Evolutionary conservation across 2,888 invertebrate genomes (phyloP).

Genomic region (Epirrhoe alternata): DNA sequence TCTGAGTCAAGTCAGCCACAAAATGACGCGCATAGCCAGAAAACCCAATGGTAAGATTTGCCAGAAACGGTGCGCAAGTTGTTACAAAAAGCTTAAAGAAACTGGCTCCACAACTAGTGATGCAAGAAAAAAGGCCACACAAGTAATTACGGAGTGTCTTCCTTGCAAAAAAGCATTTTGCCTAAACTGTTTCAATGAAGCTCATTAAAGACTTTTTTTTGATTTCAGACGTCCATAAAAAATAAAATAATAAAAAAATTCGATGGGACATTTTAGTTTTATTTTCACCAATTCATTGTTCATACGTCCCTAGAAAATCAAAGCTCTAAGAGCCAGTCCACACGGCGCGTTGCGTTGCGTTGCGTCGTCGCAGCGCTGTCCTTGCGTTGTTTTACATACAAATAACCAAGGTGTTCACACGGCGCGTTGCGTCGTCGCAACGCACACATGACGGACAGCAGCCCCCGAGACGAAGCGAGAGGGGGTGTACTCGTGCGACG

Average conservation of each 20-base stretch:
- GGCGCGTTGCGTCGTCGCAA: conserved; percentile 35
- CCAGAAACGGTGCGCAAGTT: conserved; percentile 39
- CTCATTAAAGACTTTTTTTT: conserved; percentile 37
- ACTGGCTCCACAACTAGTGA: conserved; percentile 1
- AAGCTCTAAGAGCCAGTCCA: conserved; percentile 14
- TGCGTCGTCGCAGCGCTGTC: conserved; percentile 23
- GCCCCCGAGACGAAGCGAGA: conserved; percentile 36
- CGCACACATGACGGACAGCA: conserved; percentile 32
- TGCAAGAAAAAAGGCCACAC: conserved; percentile 41
- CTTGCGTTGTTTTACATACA: conserved; percentile 28
- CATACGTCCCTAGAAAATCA: conserved; percentile 30
- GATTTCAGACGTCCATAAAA: background rate
- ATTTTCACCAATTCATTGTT: conserved; percentile 17
- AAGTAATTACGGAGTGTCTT: conserved; percentile 41
- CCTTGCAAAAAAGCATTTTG: conserved; percentile 42
- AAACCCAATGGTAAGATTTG: conserved; percentile 31
- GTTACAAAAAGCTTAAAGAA: conserved; percentile 28
- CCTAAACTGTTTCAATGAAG: conserved; percentile 20
- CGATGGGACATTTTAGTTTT: conserved; percentile 16
- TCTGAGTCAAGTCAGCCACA: conserved; percentile 37
- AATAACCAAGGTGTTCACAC: conserved; percentile 32
- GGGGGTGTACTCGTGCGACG: conserved; percentile 34
- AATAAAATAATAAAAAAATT: background rate
- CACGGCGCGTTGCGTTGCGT: conserved; percentile 2
- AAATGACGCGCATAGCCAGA: conserved; percentile 23